These are phyloP conservation scores for Nysson spinosus DNA, from an alignment of 2,888 invertebrate species.

Conservation along the genomic window DNA sequence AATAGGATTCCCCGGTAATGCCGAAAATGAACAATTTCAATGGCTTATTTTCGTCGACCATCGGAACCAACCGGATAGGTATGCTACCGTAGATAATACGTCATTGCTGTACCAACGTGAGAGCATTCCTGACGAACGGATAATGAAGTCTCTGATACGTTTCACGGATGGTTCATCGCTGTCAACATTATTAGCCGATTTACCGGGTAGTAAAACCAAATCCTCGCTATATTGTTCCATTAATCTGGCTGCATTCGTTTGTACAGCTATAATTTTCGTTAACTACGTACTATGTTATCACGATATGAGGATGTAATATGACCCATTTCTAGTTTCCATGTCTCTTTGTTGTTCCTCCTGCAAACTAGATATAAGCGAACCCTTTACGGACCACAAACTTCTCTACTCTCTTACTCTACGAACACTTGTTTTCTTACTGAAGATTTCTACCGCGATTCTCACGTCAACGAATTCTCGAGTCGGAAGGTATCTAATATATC, in stretches of 20 bases:
- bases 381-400: conserved; percentile 36
- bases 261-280: conserved; percentile 49
- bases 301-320: conserved; percentile 49
- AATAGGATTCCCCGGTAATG: too few relatives aligned
- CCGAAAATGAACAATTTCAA: too few relatives aligned
- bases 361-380: conserved; percentile 13
- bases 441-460: conserved; percentile 16
- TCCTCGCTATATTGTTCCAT: conserved; percentile 52
- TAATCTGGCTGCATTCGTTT: conserved; percentile 48
- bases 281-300: conserved; percentile 30
- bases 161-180: conserved; percentile 40
- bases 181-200: conserved; percentile 28
- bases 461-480: conserved; percentile 42
- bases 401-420: conserved; percentile 6
- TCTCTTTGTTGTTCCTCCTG: conserved; percentile 31
- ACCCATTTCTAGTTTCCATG: conserved; percentile 10
- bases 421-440: conserved; percentile 36
- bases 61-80: too few relatives aligned
- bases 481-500: conserved; percentile 52
- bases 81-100: background rate
- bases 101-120: conserved; percentile 24
- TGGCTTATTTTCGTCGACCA: too few relatives aligned
- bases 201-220: conserved; percentile 24
- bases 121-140: conserved; percentile 12
- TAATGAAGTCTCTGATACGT: conserved; percentile 43